A percentile compares a stretch with the other conserved stretches of the same genome.
phyloP scores from a whole-genome alignment of 2,797 vertebrate genomes.

The Neomorphus geoffroyi region DNA sequence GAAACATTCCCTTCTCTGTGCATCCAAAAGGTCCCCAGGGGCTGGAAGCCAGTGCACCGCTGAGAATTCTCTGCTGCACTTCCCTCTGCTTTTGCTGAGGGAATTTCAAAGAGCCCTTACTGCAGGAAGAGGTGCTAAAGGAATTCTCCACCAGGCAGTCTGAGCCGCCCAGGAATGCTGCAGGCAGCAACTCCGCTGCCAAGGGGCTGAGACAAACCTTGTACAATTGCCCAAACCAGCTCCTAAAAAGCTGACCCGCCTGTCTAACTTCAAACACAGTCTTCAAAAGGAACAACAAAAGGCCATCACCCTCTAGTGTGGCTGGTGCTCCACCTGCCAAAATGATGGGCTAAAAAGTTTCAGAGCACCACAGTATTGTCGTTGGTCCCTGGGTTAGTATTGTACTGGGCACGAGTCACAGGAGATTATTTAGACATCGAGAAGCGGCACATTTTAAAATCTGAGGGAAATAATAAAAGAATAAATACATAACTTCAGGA shows the following conservation, averaged over 20 bases:
- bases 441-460: neutral
- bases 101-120: neutral
- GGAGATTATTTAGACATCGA: neutral
- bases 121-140: neutral
- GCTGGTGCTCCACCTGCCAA: neutral
- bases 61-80: neutral
- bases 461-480: neutral
- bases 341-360: neutral
- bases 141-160: neutral
- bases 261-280: neutral
- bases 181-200: neutral
- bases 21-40: neutral
- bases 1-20: neutral
- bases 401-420: neutral
- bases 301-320: neutral
- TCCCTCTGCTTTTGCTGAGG: neutral
- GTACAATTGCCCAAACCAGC: neutral
- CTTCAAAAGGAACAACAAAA: neutral
- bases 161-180: neutral
- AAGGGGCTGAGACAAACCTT: neutral
- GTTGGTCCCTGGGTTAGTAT: neutral
- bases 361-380: neutral
- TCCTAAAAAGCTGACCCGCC: neutral
- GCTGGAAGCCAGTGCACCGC: neutral
- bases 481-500: accelerated